These are phyloP conservation scores for Dexiosoma caninum DNA, from an alignment of 2,888 invertebrate species.

Conservation along the genomic window DNA sequence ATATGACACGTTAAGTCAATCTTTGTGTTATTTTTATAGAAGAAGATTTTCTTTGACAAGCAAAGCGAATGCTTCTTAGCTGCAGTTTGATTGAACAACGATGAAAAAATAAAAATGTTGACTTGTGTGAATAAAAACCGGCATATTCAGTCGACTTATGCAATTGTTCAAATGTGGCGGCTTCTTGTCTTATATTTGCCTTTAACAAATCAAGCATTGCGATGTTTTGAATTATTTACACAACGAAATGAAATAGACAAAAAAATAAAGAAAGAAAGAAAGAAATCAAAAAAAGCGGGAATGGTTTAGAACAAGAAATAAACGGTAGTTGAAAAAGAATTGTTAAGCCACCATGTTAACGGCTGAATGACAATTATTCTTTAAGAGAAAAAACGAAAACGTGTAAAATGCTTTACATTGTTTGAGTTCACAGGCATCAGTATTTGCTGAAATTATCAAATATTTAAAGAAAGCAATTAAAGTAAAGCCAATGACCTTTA, in stretches of 20 bases:
- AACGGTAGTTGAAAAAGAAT: background rate
- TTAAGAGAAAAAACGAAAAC: background rate
- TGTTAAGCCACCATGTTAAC: slow-evolving; percentile 36
- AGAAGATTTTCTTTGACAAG: background rate
- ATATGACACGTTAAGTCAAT: slow-evolving; percentile 48
- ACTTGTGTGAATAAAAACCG: background rate
- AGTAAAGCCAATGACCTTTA: too few relatives aligned
- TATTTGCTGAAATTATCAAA: slow-evolving; percentile 49
- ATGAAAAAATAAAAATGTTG: background rate
- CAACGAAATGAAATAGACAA: background rate
- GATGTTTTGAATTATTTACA: slow-evolving; percentile 14
- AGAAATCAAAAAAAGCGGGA: background rate
- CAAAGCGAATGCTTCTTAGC: too few relatives aligned
- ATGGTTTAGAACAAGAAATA: background rate
- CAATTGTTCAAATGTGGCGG: slow-evolving; percentile 46
- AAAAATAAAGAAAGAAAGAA: too few relatives aligned
- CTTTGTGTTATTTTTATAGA: slow-evolving; percentile 59
- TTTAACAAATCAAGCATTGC: slow-evolving; percentile 31
- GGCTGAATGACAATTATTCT: slow-evolving; percentile 53
- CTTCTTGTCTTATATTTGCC: slow-evolving; percentile 60
- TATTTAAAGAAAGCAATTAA: slow-evolving; percentile 22
- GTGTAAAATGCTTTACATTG: background rate
- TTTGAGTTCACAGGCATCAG: background rate
- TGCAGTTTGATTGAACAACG: slow-evolving; percentile 1
- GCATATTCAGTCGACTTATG: background rate